Conservation (phyloP, 2,888 invertebrate genomes). For the Horisme vitalbata region DNA sequence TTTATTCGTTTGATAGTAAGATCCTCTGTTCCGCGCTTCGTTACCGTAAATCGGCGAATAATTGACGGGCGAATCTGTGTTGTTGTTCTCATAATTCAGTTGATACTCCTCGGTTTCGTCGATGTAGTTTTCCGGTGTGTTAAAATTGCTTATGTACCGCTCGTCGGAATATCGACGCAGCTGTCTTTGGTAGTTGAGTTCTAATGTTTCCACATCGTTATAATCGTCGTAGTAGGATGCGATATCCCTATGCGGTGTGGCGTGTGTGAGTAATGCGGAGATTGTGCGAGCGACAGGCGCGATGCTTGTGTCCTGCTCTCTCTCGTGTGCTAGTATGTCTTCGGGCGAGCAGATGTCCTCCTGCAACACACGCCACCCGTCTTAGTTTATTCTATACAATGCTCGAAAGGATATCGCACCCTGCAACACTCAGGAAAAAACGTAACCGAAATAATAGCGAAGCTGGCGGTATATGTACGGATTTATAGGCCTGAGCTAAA, state of each 20-base stretch:
- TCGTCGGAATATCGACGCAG: slow-evolving; percentile 62
- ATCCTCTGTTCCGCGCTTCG: slow-evolving; percentile 74
- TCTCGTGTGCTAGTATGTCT: slow-evolving; percentile 77
- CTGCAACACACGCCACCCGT: slow-evolving; percentile 86
- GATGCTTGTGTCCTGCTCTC: slow-evolving; percentile 41
- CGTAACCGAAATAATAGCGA: slow-evolving; percentile 18
- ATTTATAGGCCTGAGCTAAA: too few species aligned
- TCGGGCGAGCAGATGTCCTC: slow-evolving; percentile 85
- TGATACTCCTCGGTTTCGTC: slow-evolving; percentile 72
- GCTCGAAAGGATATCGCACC: slow-evolving; percentile 68
- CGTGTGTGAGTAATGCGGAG: slow-evolving; percentile 65
- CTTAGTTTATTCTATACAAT: slow-evolving; percentile 58
- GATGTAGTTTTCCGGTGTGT: slow-evolving; percentile 56
- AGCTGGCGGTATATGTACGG: too few species aligned
- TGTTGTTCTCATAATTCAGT: slow-evolving; percentile 60
- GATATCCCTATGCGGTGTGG: slow-evolving; percentile 77
- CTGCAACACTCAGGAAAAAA: slow-evolving; percentile 64
- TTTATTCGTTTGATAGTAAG: slow-evolving; percentile 66
- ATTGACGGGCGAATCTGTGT: slow-evolving; percentile 46
- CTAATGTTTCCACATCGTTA: slow-evolving; percentile 50
- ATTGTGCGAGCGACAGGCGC: slow-evolving; percentile 62
- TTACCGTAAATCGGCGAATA: slow-evolving; percentile 60
- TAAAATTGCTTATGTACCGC: slow-evolving; percentile 63
- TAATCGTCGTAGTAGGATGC: slow-evolving; percentile 31
- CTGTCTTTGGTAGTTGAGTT: slow-evolving; percentile 60